Evolutionary conservation across 2,797 vertebrate species (phyloP).

Genomic region (Etheostoma nigrum): DNA sequence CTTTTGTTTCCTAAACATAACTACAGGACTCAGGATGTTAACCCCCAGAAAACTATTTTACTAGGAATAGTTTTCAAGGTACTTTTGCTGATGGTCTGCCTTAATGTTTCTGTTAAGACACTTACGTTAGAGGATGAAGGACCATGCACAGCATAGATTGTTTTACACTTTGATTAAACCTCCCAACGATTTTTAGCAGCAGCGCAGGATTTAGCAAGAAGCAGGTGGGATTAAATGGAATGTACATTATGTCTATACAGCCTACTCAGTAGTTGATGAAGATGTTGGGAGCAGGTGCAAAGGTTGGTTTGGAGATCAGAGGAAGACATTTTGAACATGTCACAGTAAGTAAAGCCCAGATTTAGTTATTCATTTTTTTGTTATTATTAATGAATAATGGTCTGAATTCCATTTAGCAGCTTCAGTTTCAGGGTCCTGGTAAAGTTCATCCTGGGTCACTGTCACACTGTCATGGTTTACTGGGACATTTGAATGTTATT

Average conservation of each 20-base stretch:
- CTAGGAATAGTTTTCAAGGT: conserved; percentile 9
- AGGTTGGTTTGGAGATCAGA: conserved; percentile 16
- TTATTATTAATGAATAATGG: neutral
- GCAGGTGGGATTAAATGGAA: neutral
- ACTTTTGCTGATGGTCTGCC: conserved; percentile 12
- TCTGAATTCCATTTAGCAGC: neutral
- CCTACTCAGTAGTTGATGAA: neutral
- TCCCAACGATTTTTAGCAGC: neutral
- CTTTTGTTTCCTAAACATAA: no score
- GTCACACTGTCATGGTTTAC: neutral
- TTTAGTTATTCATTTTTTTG: neutral
- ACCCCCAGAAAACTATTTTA: neutral
- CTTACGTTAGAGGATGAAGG: conserved; percentile 2
- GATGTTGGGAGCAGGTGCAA: neutral
- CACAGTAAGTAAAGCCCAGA: neutral
- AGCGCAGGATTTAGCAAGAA: conserved; percentile 7
- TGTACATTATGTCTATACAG: no score
- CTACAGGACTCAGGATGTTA: no score
- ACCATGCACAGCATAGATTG: neutral
- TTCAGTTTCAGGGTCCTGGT: neutral
- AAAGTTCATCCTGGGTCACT: neutral
- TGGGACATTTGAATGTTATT: neutral
- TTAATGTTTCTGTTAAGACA: neutral
- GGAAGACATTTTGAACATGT: neutral
- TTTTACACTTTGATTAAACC: neutral